Evolutionary conservation across 1,140 invertebrate genomes (phyloP).

Genomic region (Camponotus vicinus): DNA sequence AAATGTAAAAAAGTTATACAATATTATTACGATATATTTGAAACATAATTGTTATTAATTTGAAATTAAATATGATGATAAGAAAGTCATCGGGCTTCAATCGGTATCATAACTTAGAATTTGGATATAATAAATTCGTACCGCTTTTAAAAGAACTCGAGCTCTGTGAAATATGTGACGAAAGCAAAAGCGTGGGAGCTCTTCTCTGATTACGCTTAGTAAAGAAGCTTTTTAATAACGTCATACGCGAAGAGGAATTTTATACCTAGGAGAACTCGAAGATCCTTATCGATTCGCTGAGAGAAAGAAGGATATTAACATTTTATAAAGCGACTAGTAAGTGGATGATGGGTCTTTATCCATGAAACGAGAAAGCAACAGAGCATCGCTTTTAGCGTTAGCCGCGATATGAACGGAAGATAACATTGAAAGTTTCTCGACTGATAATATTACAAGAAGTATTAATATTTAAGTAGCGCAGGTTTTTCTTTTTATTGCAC

Average conservation of each 20-base stretch:
- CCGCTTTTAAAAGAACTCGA: constrained; percentile 32
- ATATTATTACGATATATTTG: too few relatives aligned
- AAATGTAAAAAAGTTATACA: neutral
- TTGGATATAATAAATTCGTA: constrained; percentile 21
- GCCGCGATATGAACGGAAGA: neutral
- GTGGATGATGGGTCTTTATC: constrained; percentile 35
- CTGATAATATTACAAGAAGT: neutral
- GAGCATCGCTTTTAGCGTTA: constrained; percentile 16
- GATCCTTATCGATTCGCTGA: constrained; percentile 43
- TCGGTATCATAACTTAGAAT: neutral
- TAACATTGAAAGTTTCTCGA: constrained; percentile 1
- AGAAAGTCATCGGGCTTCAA: neutral
- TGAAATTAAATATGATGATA: neutral
- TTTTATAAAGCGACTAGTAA: constrained; percentile 52
- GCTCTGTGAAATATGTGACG: neutral
- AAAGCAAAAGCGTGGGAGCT: constrained; percentile 28
- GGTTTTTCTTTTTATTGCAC: neutral
- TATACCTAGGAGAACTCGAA: constrained; percentile 41
- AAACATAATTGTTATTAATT: neutral
- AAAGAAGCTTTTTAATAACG: constrained; percentile 55
- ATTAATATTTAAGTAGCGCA: neutral
- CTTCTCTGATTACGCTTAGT: constrained; percentile 43
- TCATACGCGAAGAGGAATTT: constrained; percentile 45
- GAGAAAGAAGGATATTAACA: constrained; percentile 56
- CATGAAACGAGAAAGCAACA: constrained; percentile 14